Conservation (phyloP, 2,797 vertebrate genomes). For the Enteromius afrohamiltoni region DNA sequence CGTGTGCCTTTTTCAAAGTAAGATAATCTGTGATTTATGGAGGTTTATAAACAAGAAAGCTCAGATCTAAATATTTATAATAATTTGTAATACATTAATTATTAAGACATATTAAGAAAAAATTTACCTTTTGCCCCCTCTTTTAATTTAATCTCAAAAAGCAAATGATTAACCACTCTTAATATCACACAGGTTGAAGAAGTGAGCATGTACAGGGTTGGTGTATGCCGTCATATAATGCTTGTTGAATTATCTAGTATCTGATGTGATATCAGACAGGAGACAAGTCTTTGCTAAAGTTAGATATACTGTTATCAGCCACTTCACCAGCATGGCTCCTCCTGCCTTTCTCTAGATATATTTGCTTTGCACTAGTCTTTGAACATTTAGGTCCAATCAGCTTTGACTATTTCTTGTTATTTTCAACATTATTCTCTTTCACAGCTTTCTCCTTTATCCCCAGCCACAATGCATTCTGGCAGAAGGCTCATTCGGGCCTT, state of each 20-base stretch:
- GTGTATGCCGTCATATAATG: background rate
- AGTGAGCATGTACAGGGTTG: background rate
- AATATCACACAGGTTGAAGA: background rate
- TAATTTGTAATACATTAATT: background rate
- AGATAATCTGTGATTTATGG: background rate
- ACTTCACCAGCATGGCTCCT: conserved; percentile 3
- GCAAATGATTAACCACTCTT: background rate
- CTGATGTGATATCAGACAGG: conserved; percentile 34
- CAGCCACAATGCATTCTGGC: conserved; percentile 48
- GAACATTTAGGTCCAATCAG: background rate
- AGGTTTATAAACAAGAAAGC: background rate
- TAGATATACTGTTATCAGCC: conserved; percentile 3
- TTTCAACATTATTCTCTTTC: conserved; percentile 12
- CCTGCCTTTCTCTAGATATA: background rate
- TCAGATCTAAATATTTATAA: background rate
- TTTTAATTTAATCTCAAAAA: background rate
- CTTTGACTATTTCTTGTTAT: background rate
- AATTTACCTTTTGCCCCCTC: background rate
- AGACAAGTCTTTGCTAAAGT: background rate
- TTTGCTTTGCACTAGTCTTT: conserved; percentile 1
- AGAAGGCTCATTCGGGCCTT: conserved; percentile 30
- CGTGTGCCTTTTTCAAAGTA: background rate
- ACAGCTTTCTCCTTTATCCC: conserved; percentile 39
- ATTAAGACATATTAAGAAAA: conserved; percentile 10
- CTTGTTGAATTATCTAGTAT: conserved; percentile 25